phyloP scores from a whole-genome alignment of 2,888 invertebrate species.

The Drosophila pseudotalamancana region DNA sequence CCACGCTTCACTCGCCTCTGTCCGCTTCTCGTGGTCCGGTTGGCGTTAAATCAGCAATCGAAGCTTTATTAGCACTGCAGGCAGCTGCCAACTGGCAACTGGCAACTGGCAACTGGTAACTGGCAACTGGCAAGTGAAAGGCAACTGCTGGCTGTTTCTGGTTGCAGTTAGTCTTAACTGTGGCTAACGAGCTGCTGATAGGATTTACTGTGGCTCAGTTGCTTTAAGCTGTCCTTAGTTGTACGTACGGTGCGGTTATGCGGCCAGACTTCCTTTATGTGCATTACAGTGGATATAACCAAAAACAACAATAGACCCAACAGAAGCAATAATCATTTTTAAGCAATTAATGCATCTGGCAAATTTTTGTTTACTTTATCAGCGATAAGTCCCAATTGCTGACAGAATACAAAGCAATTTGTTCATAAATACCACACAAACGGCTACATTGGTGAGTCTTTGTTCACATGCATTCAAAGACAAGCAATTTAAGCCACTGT shows the following conservation, averaged over 20 bases:
- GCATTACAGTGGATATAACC: constrained; percentile 14
- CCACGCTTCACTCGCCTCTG: constrained; percentile 24
- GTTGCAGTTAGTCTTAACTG: constrained; percentile 59
- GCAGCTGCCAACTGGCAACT: constrained; percentile 52
- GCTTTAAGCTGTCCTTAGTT: constrained; percentile 54
- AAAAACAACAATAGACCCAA: constrained; percentile 13
- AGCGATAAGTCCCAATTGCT: constrained; percentile 64
- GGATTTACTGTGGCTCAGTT: constrained; percentile 71
- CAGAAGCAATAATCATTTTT: constrained; percentile 53
- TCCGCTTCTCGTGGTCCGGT: constrained; percentile 19
- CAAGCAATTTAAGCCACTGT: constrained; percentile 57
- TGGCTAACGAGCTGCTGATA: constrained; percentile 73
- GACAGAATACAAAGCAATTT: constrained; percentile 69
- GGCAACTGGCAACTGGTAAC: constrained; percentile 13
- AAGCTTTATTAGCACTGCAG: constrained; percentile 76
- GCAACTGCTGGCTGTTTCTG: constrained; percentile 23
- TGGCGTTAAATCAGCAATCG: constrained; percentile 76
- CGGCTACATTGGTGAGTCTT: neutral
- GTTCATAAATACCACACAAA: constrained; percentile 48
- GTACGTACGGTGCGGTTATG: constrained; percentile 16
- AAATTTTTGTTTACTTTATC: constrained; percentile 69
- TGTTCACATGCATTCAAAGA: constrained; percentile 34
- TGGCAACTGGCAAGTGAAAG: constrained; percentile 29
- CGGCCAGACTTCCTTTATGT: constrained; percentile 19
- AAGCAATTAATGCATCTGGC: constrained; percentile 69